These are phyloP conservation scores for Chouioia cunea DNA, from an alignment of 2,888 invertebrate genomes.

Conservation along the genomic window DNA sequence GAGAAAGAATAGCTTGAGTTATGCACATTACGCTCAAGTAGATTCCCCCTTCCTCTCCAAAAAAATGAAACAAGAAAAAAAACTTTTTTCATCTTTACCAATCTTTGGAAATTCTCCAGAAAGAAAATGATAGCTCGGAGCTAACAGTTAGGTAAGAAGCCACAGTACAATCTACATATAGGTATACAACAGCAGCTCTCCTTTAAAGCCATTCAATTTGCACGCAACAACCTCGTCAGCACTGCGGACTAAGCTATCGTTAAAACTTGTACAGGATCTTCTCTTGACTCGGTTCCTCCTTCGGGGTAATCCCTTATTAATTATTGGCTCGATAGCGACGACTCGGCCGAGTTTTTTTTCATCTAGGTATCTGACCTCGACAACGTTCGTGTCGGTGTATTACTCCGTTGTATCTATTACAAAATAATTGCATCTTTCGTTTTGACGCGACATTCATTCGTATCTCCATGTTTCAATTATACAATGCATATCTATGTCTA, in stretches of 20 bases:
- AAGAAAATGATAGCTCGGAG: neutral
- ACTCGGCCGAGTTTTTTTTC: neutral
- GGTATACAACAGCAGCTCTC: conserved; percentile 5
- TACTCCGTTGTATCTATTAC: neutral
- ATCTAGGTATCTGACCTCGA: neutral
- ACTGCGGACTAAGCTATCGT: conserved; percentile 27
- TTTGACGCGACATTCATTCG: no score
- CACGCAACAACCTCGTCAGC: conserved; percentile 35
- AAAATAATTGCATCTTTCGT: neutral
- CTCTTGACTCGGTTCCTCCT: neutral
- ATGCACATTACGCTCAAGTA: no score
- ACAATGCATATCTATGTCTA: no score
- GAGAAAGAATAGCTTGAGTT: no score
- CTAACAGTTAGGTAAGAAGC: conserved; percentile 16
- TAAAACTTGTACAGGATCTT: conserved; percentile 33
- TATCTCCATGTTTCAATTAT: no score
- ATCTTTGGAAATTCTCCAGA: no score
- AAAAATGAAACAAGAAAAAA: no score
- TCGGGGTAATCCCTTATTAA: conserved; percentile 32
- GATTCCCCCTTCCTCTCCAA: no score
- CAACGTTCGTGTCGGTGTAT: neutral
- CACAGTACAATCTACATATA: neutral
- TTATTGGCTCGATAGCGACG: conserved; percentile 7
- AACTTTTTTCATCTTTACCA: no score
- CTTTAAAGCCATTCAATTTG: conserved; percentile 43